Base-by-base conservation (phyloP, 1,140 invertebrate species). In the Brachionus rubens region DNA sequence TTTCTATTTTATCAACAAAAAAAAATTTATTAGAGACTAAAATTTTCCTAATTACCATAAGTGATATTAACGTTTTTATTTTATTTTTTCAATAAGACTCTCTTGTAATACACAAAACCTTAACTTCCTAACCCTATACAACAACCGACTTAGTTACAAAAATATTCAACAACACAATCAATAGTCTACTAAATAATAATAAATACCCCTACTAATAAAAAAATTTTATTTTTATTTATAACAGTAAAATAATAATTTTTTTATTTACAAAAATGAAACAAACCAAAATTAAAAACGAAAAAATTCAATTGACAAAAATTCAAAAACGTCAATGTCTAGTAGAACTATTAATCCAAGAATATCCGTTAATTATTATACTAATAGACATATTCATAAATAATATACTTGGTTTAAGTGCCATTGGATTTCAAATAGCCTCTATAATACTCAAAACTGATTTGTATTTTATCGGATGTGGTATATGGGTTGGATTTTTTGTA, bases 381-480 rank as follows among this genome's bases (percentile, higher is more conserved):
- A 28, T 54, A 1, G 52, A 54, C 33, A 3, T 54, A 14, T 54
- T 54, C n/a, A 2, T 54, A 14, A 28, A n/a, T 28, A 54, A 14
- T 54, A 28, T 54, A 12, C 52, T 54, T 9, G 52, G 24, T 28
- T 4, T 54, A 5, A 28, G 52, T 26, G 52, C 52, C 16, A 33
- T 54, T 9, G 52, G 26, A 12, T 54, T 54, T 28, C 52, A 54
- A n/a, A 54, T 54, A 54, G 52, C 52, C 3, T 54, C 52, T 28
- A 54, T 54, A 54, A n/a, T 54, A n/a, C 12, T 54, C 24, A 30
- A 54, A 12, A 54, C 52, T 14, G 52, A 54, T 54, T 54, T 54
- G n/a, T 54, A 54, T 26, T 54, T 14, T 28, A 28, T 28, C 24
- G 52, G 52, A n/a, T 54, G 52, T 28, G 52, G 52, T 21, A 54